Evolutionary conservation across 2,888 invertebrate species (phyloP).

Genomic region (Vannuccia rotundouncinata): DNA sequence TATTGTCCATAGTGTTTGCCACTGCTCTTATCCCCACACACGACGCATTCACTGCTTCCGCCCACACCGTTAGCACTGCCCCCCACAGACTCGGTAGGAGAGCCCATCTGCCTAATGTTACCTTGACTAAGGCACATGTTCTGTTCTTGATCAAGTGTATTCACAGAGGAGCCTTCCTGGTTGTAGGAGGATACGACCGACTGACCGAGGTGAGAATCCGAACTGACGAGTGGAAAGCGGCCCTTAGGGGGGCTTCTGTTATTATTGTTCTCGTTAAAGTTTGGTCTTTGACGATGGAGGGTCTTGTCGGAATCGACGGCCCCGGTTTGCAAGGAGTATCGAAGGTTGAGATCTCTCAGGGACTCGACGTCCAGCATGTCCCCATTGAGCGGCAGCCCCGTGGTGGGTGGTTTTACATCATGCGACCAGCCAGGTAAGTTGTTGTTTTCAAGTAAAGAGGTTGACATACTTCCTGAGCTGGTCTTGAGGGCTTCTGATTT

Average conservation of each 20-base stretch:
- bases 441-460: background rate
- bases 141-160: no score
- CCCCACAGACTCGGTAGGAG: background rate
- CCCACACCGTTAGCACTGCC: background rate
- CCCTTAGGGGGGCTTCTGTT: background rate
- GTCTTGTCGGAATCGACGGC: background rate
- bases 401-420: background rate
- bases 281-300: background rate
- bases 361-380: background rate
- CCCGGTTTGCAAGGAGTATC: background rate
- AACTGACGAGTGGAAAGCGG: background rate
- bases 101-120: background rate
- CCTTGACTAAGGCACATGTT: background rate
- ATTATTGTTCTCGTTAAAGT: background rate
- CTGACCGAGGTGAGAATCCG: background rate
- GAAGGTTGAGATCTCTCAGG: background rate
- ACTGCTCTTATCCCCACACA: constrained; percentile 40
- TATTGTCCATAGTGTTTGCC: constrained; percentile 99
- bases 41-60: constrained; percentile 34
- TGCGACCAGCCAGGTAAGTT: background rate
- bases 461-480: background rate
- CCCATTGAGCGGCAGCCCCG: background rate
- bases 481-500: no score
- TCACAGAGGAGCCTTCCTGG: background rate
- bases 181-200: background rate